Evolutionary conservation across 2,888 invertebrate genomes (phyloP), one percentile per base, ranked within the genome.

Genomic region (Apocheima hispidaria): DNA sequence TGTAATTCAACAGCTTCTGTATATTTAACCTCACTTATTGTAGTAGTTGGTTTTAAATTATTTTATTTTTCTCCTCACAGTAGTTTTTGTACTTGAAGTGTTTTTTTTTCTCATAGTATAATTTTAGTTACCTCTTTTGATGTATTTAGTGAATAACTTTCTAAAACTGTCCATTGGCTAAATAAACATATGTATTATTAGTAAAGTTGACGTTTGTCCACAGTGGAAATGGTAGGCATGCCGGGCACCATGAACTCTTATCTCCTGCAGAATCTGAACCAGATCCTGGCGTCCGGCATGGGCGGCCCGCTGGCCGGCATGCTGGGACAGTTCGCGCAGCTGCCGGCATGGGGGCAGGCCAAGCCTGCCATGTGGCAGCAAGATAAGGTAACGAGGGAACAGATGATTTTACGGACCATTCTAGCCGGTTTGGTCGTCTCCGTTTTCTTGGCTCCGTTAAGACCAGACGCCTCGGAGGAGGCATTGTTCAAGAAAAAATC

Each of bases 141-240:
- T n/a, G n/a, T n/a, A n/a, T n/a, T n/a, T n/a, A n/a, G n/a, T n/a
- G n/a, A n/a, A n/a, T n/a, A n/a, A n/a, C n/a, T n/a, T n/a, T n/a
- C n/a, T n/a, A n/a, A n/a, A n/a, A n/a, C n/a, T n/a, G n/a, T n/a
- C n/a, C n/a, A n/a, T n/a, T n/a, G n/a, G n/a, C 30, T 30, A 30
- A 30, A 28, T n/a, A 10, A 21, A 43, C 3, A 21, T n/a, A n/a
- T n/a, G 26, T 26, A 28, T 10, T 20, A 30, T 12, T n/a, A n/a
- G n/a, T n/a, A 46, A n/a, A 16, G 4, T 14, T 33, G 10, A 16
- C 30, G 20, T 33, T 46, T 4, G 7, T 65, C 50, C 10, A 10
- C 86, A 95, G 95, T 95, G 95, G 95, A 95, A 75, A 94, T 95
- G 94, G 94, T 94, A 21, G 94, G 94, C 16, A 90, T 94, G 85